A percentile compares a stretch with the other conserved stretches of the same genome.
phyloP scores from a whole-genome alignment of 2,113 vertebrate species.

The Chionodraco myersi region DNA sequence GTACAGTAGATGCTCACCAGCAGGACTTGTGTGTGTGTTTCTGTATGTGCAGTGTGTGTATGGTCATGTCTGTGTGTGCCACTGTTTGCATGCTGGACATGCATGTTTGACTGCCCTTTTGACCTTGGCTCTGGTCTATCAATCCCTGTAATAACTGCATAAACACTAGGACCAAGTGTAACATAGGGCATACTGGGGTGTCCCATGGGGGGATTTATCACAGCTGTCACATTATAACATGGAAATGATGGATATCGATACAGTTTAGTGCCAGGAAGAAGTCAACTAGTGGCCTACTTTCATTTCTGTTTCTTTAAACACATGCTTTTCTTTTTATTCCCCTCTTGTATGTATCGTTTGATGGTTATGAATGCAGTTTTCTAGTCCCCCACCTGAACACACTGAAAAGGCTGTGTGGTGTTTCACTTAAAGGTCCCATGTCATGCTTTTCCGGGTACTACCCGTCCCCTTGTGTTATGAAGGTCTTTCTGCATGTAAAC shows the following conservation, averaged over 20 bases:
- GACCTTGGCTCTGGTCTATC: neutral
- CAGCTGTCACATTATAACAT: neutral
- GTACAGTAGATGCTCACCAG: constrained; percentile 25
- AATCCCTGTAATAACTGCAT: neutral
- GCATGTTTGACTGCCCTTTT: constrained; percentile 12
- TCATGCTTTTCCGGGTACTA: no score
- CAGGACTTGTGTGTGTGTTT: constrained; percentile 5
- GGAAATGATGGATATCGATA: neutral
- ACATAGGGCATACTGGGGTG: neutral
- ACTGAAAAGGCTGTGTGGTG: neutral
- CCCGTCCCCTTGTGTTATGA: no score
- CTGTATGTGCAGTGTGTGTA: neutral
- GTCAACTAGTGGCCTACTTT: no score
- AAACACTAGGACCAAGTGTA: neutral
- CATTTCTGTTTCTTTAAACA: neutral
- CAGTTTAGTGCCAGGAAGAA: no score
- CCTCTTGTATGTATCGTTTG: neutral
- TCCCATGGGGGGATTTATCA: neutral
- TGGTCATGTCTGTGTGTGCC: constrained; percentile 1
- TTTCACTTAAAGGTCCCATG: neutral
- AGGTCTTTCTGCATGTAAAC: no score
- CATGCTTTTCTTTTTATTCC: neutral
- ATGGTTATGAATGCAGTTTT: neutral
- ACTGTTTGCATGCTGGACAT: constrained; percentile 28
- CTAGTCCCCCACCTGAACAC: neutral